Conservation (phyloP, 1,140 invertebrate genomes). For the Caenorhabditis elegans region WBcel235 BX284603.4:296001-296500, state of each 20-base stretch:
- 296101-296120: conserved; percentile 75
- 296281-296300: conserved; percentile 98
- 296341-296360: conserved; percentile 71
- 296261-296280: conserved; percentile 73
- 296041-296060: conserved; percentile 95
- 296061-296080: conserved; percentile 84
- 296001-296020: conserved; percentile 73
- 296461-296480: conserved; percentile 87
- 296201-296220: conserved; percentile 81
- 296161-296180: conserved; percentile 87
- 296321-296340: conserved; percentile 82
- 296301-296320: conserved; percentile 87
- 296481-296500: conserved; percentile 75
- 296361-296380: conserved; percentile 81
- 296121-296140: conserved; percentile 78
- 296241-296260: background rate
- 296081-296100: conserved; percentile 68
- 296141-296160: conserved; percentile 72
- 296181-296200: conserved; percentile 96
- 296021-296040: conserved; percentile 97
- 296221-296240: conserved; percentile 75
- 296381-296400: conserved; percentile 75
- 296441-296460: conserved; percentile 85
- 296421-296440: conserved; percentile 82
- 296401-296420: conserved; percentile 84